These are phyloP conservation scores for Zoanthus sociatus DNA, from an alignment of 92 coral and sea anemone genomes.

Conservation along the genomic window DNA sequence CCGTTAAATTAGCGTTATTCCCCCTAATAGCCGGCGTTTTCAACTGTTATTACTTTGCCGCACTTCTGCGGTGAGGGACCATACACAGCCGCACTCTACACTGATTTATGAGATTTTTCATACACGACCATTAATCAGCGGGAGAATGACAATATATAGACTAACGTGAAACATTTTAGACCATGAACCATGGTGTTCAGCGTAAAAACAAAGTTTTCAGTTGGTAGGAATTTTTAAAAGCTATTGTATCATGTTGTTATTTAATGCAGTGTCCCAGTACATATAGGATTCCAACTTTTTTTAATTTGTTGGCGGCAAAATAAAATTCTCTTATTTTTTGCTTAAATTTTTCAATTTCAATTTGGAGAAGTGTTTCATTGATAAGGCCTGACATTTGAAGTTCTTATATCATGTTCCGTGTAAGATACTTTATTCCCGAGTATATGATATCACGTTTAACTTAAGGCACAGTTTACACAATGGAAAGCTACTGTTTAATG, in stretches of 20 bases:
- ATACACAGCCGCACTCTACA: background rate
- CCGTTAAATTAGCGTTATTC: conserved; percentile 33
- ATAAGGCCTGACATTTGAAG: background rate
- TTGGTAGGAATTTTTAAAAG: background rate
- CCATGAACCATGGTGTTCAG: background rate
- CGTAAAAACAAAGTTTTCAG: too few species aligned
- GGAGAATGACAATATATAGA: background rate
- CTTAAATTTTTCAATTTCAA: background rate
- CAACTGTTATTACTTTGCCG: conserved; percentile 41
- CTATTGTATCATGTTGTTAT: background rate
- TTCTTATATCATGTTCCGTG: background rate
- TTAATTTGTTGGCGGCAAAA: background rate
- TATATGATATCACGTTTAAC: background rate
- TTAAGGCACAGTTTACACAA: background rate
- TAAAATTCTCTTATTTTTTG: background rate
- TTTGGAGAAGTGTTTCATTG: background rate
- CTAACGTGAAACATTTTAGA: background rate
- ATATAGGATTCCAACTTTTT: background rate
- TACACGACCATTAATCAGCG: background rate
- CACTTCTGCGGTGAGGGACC: conserved; percentile 47
- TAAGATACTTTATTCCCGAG: background rate
- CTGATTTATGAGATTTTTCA: background rate
- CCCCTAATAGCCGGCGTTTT: conserved; percentile 45
- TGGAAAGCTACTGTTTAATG: background rate
- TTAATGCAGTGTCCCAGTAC: background rate